Base-by-base conservation (phyloP, 2,888 invertebrate species). In the Yponomeuta malinellus region DNA sequence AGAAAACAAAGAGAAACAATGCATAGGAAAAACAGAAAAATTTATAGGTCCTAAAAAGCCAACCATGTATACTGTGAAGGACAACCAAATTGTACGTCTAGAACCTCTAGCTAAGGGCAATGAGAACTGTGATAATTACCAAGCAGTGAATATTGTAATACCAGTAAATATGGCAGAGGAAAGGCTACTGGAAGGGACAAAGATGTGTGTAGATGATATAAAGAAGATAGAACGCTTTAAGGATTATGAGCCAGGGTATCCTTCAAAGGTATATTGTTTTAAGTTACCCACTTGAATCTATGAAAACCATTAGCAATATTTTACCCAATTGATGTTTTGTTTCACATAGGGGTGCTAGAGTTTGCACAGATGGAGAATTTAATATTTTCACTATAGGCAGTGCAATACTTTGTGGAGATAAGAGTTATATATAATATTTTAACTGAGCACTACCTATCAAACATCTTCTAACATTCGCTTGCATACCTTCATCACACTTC, bases 201-300 rank as follows among this genome's bases (percentile, higher is more conserved):
- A 92, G 76, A 87, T 94, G 86, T 79, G 81, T 65, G 71, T 93
- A 37, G 93, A 93, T 77, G 91, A 94, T 76, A 93, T 94, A 43
- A 91, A 81, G 79, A 89, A 88, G 73, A 88, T 93, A 74, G 91
- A 93, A 1, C 84, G 90, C 75, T 94, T 94, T 76, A 84, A 88
- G 75, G 89, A 93, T 74, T 94, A 93, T 79, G 82, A 89, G 59
- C 86, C 89, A 71, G 94, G 94, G 31, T 77, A 80, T 74, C 93
- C 93, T 70, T 92, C 93, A 2, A 93, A 92, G 83, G 93, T 93
- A 76, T 71, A 52, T 48, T 68, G 15, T 43, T 43, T 8, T 43
- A 43, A 43, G 43, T 43, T 43, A 33, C 33, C 33, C 33, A 33
- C 33, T 33, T 1, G 23, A 23, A 23, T 23, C 23, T 37, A 37